phyloP scores from a whole-genome alignment of 1,140 invertebrate genomes.

The Manduca sexta region DNA sequence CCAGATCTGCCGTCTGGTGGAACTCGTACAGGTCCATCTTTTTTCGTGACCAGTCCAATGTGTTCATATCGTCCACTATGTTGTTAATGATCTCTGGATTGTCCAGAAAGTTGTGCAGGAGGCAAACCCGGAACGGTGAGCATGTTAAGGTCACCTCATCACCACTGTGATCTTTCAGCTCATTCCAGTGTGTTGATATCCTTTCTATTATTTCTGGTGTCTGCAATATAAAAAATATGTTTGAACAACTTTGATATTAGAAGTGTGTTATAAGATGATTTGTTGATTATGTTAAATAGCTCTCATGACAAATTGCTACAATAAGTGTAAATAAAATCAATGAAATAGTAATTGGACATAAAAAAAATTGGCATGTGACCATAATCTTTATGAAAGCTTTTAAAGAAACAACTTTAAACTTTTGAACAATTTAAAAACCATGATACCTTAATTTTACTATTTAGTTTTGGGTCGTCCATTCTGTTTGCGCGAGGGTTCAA shows the following conservation, averaged over 20 bases:
- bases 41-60: conserved; percentile 77
- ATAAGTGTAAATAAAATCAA: too few species aligned
- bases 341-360: too few species aligned
- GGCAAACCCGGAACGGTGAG: conserved; percentile 70
- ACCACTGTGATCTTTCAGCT: conserved; percentile 35
- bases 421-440: too few species aligned
- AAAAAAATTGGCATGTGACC: too few species aligned
- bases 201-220: conserved; percentile 49
- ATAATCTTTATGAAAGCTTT: too few species aligned
- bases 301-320: too few species aligned
- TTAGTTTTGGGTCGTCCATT: conserved; percentile 57
- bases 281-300: too few species aligned
- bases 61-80: conserved; percentile 76
- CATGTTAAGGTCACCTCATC: conserved; percentile 46
- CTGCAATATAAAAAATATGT: conserved; percentile 38
- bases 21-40: conserved; percentile 83
- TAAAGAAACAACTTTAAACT: too few species aligned
- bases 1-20: conserved; percentile 79
- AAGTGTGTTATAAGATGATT: too few species aligned
- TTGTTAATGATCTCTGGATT: conserved; percentile 73
- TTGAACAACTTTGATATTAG: too few species aligned
- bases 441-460: conserved; percentile 45
- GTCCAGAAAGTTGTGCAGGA: conserved; percentile 75
- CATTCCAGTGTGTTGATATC: conserved; percentile 44
- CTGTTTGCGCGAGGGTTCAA: conserved; percentile 52